Conservation (phyloP, 2,888 invertebrate species). For the Uloborus plumipes region DNA sequence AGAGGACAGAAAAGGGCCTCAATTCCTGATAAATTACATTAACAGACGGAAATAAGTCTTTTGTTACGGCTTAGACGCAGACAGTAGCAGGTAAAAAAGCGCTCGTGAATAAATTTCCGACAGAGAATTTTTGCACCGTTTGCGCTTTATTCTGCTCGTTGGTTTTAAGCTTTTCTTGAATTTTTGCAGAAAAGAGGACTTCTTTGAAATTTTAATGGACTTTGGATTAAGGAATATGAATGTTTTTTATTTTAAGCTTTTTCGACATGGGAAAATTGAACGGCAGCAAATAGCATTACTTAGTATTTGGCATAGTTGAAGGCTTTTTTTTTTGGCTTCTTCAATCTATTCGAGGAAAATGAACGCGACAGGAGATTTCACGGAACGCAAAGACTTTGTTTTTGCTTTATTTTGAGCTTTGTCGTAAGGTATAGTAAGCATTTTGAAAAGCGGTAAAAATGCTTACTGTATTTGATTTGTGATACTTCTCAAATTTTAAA, state of each 20-base stretch:
- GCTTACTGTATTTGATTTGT: too few species aligned
- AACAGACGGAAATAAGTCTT: slow-evolving; percentile 41
- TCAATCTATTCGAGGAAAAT: slow-evolving; percentile 4
- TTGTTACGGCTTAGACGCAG: slow-evolving; percentile 38
- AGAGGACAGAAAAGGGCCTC: too few species aligned
- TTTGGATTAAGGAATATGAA: slow-evolving; percentile 34
- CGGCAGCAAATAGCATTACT: slow-evolving; percentile 30
- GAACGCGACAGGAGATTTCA: slow-evolving; percentile 24
- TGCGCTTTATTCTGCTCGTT: not conserved
- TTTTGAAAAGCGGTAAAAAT: too few species aligned
- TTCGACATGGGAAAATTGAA: not conserved
- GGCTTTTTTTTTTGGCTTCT: not conserved
- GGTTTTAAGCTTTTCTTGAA: slow-evolving; percentile 4
- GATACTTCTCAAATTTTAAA: too few species aligned
- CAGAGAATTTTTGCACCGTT: slow-evolving; percentile 19
- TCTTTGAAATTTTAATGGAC: slow-evolving; percentile 61
- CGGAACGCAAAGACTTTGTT: not conserved
- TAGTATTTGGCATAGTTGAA: slow-evolving; percentile 1
- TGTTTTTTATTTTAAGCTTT: not conserved
- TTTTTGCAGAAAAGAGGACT: slow-evolving; percentile 23
- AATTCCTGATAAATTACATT: slow-evolving; percentile 41
- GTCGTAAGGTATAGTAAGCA: too few species aligned
- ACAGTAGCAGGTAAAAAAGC: slow-evolving; percentile 50
- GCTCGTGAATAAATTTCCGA: slow-evolving; percentile 18
- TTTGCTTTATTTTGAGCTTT: too few species aligned